Base-by-base conservation (phyloP, 2,113 vertebrate genomes). In the Emydura subglobosa region DNA sequence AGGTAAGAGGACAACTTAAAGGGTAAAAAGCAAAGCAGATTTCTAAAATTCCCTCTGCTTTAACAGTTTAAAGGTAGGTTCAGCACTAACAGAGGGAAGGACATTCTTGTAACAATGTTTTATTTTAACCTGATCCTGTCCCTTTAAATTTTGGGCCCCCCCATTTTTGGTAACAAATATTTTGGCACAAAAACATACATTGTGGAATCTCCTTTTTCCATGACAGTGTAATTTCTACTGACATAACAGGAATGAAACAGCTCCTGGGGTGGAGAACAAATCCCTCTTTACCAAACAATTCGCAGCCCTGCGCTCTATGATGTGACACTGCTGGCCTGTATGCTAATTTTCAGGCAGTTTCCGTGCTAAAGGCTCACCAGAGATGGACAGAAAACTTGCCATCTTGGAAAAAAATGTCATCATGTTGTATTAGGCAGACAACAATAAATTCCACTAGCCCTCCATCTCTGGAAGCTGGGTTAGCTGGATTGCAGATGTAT, bases 401-500 rank as follows among this genome's bases (percentile, higher is more conserved):
- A 24, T 27, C 68, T 72, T 39, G 72, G 74, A 50, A 53, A 74
- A 44, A 85, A 44, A n/a, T 0, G 81, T 6, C 47, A 2, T 3
- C 10, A 42, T 86, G 61, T 81, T 86, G 90, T 29, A 68, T 80
- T n/a, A 65, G 80, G 65, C 57, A 85, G 76, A 79, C 79, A n/a
- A 55, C 49, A 85, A 87, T 65, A 6, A 1, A 14, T 79, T 61
- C 72, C 91, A 79, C 42, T 61, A 61, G 12, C 16, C 59, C 87
- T 24, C 80, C 83, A 88, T 86, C 82, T 88, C 2, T 8, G 14
- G 0, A 29, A 84, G 3, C 65, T 87, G 93, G 53, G 84, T 53
- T 49, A 79, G 88, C 92, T 72, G 95, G 79, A 12, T 42, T 25
- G 91, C 91, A 79, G 92, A 88, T 94, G 92, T 84, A 87, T 3